phyloP scores from a whole-genome alignment of 2,113 vertebrate genomes.

The Symphodus melops region DNA sequence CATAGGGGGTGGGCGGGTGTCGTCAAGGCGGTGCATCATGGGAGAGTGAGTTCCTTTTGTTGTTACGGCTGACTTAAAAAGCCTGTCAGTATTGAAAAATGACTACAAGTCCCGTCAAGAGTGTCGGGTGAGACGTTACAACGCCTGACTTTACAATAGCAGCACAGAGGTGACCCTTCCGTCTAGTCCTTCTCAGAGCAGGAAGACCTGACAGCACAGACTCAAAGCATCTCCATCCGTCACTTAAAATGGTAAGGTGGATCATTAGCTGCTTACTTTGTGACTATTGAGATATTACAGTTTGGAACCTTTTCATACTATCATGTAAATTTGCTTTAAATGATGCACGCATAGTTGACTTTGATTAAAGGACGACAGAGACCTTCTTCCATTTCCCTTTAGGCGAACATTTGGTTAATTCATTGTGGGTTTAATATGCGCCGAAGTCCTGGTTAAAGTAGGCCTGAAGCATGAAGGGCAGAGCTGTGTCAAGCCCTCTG shows the following conservation, averaged over 20 bases:
- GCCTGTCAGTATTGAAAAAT: accelerated
- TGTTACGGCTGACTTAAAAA: accelerated
- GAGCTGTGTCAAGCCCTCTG: too few relatives aligned
- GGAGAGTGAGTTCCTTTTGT: slow-evolving; percentile 57
- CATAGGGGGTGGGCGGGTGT: slow-evolving; percentile 52
- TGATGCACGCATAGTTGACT: slow-evolving; percentile 8
- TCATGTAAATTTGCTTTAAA: too few relatives aligned
- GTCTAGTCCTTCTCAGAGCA: slow-evolving; percentile 46
- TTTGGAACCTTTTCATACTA: too few relatives aligned
- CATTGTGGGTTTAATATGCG: too few relatives aligned
- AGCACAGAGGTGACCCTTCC: slow-evolving; percentile 76
- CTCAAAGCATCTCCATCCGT: neutral
- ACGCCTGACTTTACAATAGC: slow-evolving; percentile 48
- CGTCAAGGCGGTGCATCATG: slow-evolving; percentile 46
- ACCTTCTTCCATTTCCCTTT: neutral
- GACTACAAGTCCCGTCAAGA: slow-evolving; percentile 75
- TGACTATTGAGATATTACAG: neutral
- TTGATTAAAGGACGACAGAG: neutral
- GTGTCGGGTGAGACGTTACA: accelerated
- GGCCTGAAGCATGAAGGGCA: neutral
- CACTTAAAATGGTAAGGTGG: slow-evolving; percentile 72
- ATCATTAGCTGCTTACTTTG: neutral
- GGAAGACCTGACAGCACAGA: slow-evolving; percentile 17
- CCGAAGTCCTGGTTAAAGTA: neutral
- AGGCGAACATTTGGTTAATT: neutral